Base-by-base conservation (phyloP, 2,113 vertebrate species). In the Actenoides hombroni region DNA sequence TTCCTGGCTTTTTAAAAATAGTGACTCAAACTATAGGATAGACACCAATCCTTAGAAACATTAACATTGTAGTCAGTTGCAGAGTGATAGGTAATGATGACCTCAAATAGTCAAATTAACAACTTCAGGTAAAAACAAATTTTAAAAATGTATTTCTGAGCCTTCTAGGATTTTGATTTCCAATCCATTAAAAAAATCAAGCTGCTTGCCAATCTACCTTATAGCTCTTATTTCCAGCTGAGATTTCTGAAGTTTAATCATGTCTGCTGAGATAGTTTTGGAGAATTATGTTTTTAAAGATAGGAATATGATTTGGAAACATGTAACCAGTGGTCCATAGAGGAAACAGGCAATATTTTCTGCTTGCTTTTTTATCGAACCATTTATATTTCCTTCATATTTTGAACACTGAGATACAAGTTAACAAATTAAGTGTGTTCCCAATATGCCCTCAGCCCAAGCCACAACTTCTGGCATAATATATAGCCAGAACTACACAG, bases 281-380 rank as follows among this genome's bases (percentile, higher is more conserved):
- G 56, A 95, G 44, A 97, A 78, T 94, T 90, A 80, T 28, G 87
- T 76, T 90, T 94, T 92, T 16, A 92, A 97, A 95, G 96, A 92
- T 70, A 86, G 74, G 56, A 96, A 21, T 94, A 74, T 88, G 83
- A 96, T 96, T 97, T 96, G 77, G 57, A 97, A 97, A 92, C 77
- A 87, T 5, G 67, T 89, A 94, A 92, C 89, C 73, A 86, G 31
- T 37, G 26, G 28, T 86, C 90, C 46, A 76, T 39, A 89, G 57
- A 95, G 81, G 61, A 97, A 95, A 44, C 39, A 67, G 80, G 82
- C 35, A 80, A 40, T 6, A n/a, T 84, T 95, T 92, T 12, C 80
- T 83, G 65, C 54, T 63, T 57, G 56, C 15, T 21, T 83, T 91
- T 91, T 95, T 78, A 92, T 42, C 92, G 91, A 97, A 90, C 51